Evolutionary conservation across 2,797 vertebrate genomes (phyloP).

Genomic region (Sarcophilus harrisii): DNA sequence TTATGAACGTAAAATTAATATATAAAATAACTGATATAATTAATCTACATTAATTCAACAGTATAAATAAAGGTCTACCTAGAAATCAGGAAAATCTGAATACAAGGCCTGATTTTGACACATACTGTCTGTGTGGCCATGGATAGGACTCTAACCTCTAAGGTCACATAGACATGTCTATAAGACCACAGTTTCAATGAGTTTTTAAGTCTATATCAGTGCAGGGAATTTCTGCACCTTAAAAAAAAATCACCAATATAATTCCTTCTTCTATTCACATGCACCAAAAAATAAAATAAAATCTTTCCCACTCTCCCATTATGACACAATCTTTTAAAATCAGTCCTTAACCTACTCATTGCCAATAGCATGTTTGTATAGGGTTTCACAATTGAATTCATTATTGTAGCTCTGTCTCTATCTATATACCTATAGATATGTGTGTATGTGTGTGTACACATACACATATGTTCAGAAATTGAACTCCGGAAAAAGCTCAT

Average conservation of each 20-base stretch:
- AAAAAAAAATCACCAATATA: not conserved
- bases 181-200: not conserved
- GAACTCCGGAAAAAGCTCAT: constrained; percentile 31
- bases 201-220: not conserved
- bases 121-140: not conserved
- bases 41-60: not conserved
- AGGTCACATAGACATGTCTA: not conserved
- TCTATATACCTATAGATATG: too few relatives aligned
- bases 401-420: not conserved
- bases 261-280: not conserved
- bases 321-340: not conserved
- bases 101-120: not conserved
- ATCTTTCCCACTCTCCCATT: too few relatives aligned
- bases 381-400: not conserved
- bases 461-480: not conserved
- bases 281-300: too few relatives aligned
- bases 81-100: not conserved
- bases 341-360: not conserved
- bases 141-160: not conserved
- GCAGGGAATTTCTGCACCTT: not conserved
- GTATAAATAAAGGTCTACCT: not conserved
- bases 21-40: not conserved
- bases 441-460: too few relatives aligned
- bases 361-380: not conserved
- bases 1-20: not conserved